Base-by-base conservation (phyloP, 2,113 vertebrate species). In the Leptocoma aspasia region DNA sequence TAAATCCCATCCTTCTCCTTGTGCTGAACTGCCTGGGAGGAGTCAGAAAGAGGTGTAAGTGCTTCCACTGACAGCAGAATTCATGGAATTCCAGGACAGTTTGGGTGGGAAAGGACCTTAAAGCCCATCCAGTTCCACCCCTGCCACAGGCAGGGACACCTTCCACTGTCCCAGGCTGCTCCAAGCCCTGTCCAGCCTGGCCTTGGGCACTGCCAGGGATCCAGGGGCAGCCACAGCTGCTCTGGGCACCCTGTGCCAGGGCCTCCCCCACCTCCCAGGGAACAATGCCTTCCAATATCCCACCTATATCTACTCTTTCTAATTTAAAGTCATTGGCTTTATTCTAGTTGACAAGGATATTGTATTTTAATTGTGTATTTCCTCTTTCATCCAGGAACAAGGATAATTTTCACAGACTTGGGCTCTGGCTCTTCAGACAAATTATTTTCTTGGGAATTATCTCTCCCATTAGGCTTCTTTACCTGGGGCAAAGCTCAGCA, bases 111-210 rank as follows among this genome's bases (percentile, higher is more conserved):
- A 82, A 45, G 5, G 45, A 30, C 3, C 2, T 22, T 2, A 75
- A 41, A 82, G 0, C 20, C 0, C 69, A 68, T 1, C 39, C 33
- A 3, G 2, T n/a, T 0, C 23, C 60, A 37, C 8, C 7, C 27
- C 50, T 20, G 68, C 31, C 77, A 33, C 4, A 31, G 41, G 4
- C 50, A 72, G 66, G 42, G 37, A 44, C 59, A 23, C 37, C 60
- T 73, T 0, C 86, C 59, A 65, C 76, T 10, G 1, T 31, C 50
- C 66, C 76, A 81, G 37, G 18, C 4, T 72, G 42, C 50, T 72
- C 76, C 75, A 1, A 69, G 45, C 28, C 73, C 54, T 27, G 16
- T 21, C 64, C 85, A 72, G 0, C 85, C 66, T 57, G 85, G 57
- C 31, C 66, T 64, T 22, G 66, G 66, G 0, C 85, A 79, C 35